Conservation (phyloP, 2,113 vertebrate species). For the Macquaria ambigua region DNA sequence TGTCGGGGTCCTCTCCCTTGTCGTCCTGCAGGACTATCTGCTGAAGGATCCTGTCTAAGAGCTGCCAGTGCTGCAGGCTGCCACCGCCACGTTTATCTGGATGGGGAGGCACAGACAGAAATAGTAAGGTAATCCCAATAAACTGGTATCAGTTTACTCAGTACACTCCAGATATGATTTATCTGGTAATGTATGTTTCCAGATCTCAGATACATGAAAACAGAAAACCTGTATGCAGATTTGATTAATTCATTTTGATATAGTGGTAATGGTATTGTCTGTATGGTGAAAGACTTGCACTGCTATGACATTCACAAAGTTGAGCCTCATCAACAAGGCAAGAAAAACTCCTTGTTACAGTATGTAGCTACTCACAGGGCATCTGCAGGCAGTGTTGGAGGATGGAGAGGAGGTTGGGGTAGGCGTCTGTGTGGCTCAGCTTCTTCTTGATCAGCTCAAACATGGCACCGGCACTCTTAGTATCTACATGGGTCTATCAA, state of each 20-base stretch:
- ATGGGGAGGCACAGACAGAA: not conserved
- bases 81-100: slow-evolving; percentile 92
- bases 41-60: slow-evolving; percentile 96
- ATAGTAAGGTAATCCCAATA: not conserved
- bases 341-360: not conserved
- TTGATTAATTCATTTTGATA: not conserved
- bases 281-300: not conserved
- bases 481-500: slow-evolving; percentile 92
- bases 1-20: slow-evolving; percentile 93
- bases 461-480: slow-evolving; percentile 97
- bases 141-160: not conserved
- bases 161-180: not conserved
- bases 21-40: slow-evolving; percentile 98
- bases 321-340: not conserved
- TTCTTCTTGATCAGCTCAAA: slow-evolving; percentile 97
- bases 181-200: not conserved
- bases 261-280: not conserved
- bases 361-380: slow-evolving; percentile 89
- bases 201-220: not conserved
- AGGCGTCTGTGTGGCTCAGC: slow-evolving; percentile 94
- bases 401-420: slow-evolving; percentile 96
- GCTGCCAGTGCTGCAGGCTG: slow-evolving; percentile 95
- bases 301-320: not conserved
- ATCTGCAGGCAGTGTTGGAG: slow-evolving; percentile 97
- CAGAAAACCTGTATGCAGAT: not conserved